Evolutionary conservation across 2,888 invertebrate genomes (phyloP), one percentile per base, ranked within the genome.

Genomic region (Rhaphigaster nebulosa): DNA sequence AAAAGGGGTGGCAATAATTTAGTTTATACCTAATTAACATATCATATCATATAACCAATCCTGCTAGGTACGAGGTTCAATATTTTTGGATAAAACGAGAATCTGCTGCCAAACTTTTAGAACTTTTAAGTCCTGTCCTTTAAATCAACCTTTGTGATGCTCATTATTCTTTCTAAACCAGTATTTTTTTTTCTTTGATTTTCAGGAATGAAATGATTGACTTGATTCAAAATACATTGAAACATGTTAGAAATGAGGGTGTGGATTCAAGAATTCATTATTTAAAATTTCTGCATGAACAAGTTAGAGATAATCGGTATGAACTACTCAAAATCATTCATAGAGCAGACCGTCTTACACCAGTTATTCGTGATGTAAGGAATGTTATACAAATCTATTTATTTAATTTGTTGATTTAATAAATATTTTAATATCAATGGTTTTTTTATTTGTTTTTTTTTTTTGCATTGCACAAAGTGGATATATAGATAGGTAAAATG

Each of bases 231-330:
- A 91, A 52, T 70, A 91, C 90, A 76, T 29, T 92, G 20, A 91
- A 92, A n/a, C 91, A 92, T 87, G 91, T 92, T 34, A 92, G 92
- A 89, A 97, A 98, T 93, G 98, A 98, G 93, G 97, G 97, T 92
- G 95, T 96, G 4, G 97, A 96, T 93, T 97, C 98, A 41, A 95
- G 97, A 91, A 95, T 96, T 0, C 96, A 96, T 93, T 97, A 97
- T 0, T 94, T 98, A 91, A 95, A 95, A 38, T 95, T 97, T 93
- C 94, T 98, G 91, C 95, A 96, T 60, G 45, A 88, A 20, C 65
- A 65, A 65, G 38, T 92, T 23, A 89, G 89, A 76, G 50, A 89
- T n/a, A 65, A 88, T 87, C 15, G 87, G 23, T 26, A 18, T 89
- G 65, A 87, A 34, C 26, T 91, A 41, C 84, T 70, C 20, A 50